Percentiles rank a stretch among this genome's conserved stretches.
phyloP scores from a whole-genome alignment of 1,140 invertebrate genomes.

The Zaprionus africanus region DNA sequence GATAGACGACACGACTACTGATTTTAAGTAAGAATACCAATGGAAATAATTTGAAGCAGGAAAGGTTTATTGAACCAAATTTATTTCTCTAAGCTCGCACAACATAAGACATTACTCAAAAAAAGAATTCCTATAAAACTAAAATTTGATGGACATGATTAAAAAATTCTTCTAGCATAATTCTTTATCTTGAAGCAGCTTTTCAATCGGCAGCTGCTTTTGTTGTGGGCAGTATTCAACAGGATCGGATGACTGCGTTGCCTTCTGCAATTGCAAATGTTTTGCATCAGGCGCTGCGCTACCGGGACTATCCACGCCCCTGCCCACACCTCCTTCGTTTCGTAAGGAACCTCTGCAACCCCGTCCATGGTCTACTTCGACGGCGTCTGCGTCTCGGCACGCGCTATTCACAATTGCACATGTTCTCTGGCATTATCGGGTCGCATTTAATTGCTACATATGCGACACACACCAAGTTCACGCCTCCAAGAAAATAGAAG shows the following conservation, averaged over 20 bases:
- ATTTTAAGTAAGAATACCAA: no score
- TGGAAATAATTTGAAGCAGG: no score
- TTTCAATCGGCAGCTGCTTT: slow-evolving; percentile 1
- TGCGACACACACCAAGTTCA: slow-evolving; percentile 70
- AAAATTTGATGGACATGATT: no score
- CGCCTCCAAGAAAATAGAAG: slow-evolving; percentile 56
- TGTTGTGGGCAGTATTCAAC: neutral
- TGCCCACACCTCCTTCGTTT: slow-evolving; percentile 33
- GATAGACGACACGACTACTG: no score
- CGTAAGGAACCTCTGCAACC: slow-evolving; percentile 1
- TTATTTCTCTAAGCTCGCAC: no score
- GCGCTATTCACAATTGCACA: slow-evolving; percentile 74
- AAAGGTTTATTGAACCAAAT: no score
- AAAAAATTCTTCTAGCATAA: neutral
- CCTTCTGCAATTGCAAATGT: slow-evolving; percentile 37
- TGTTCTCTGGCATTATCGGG: slow-evolving; percentile 52
- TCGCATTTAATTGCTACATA: slow-evolving; percentile 77
- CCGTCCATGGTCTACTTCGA: neutral
- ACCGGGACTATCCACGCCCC: slow-evolving; percentile 13
- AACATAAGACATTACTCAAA: no score
- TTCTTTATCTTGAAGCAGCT: slow-evolving; percentile 24
- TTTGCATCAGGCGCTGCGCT: slow-evolving; percentile 70
- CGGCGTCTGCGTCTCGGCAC: slow-evolving; percentile 45
- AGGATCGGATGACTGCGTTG: slow-evolving; percentile 44
- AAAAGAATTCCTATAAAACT: no score